Conservation (phyloP, 2,797 vertebrate species). For the Fratercula arctica region DNA sequence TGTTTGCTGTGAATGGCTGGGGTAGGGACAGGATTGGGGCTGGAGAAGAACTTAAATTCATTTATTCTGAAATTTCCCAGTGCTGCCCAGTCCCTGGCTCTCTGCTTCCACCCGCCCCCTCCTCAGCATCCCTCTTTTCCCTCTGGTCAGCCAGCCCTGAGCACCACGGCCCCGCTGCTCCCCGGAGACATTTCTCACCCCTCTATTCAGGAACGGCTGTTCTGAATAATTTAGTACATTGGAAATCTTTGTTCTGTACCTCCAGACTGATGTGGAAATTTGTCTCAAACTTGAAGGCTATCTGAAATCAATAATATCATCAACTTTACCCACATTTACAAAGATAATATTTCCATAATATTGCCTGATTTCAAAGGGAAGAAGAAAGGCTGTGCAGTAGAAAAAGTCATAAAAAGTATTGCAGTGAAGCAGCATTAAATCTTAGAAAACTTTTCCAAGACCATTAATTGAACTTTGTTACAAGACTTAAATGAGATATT, state of each 20-base stretch:
- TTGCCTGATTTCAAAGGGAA: not conserved
- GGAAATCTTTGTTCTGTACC: conserved; percentile 36
- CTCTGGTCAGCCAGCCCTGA: accelerated
- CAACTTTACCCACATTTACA: not conserved
- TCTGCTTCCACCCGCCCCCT: accelerated
- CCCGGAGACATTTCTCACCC: not conserved
- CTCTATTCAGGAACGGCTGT: not conserved
- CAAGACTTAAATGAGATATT: conserved; percentile 54
- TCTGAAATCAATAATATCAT: conserved; percentile 51
- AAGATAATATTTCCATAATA: conserved; percentile 48
- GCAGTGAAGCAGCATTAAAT: not conserved
- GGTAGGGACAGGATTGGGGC: not conserved
- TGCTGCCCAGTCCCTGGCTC: accelerated
- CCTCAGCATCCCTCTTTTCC: not conserved
- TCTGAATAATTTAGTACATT: not conserved
- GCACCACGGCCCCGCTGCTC: not conserved
- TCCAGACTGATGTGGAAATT: conserved; percentile 6
- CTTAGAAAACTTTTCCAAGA: conserved; percentile 7
- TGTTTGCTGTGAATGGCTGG: not conserved
- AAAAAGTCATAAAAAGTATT: conserved; percentile 7
- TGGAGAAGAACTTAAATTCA: not conserved
- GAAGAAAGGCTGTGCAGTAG: not conserved
- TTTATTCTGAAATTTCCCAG: not conserved
- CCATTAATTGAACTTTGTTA: conserved; percentile 21
- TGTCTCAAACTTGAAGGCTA: conserved; percentile 8